A percentile compares a stretch with the other conserved stretches of the same genome.
Conservation (phyloP, 2,113 vertebrate genomes). For the Chloebia gouldiae region DNA sequence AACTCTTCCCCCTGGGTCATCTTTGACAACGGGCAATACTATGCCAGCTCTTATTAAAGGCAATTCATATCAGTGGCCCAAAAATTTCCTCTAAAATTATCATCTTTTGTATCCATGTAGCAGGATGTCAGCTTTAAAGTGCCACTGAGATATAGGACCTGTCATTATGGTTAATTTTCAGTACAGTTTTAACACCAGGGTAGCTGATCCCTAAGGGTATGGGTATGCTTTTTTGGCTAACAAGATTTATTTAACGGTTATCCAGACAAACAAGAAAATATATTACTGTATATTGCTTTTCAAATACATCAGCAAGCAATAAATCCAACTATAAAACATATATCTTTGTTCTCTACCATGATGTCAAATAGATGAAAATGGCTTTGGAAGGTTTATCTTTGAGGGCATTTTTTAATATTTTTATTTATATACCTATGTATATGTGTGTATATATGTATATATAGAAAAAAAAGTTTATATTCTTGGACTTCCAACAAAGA, state of each 20-base stretch:
- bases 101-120: conserved; percentile 80
- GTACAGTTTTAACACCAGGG: conserved; percentile 73
- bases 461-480: background rate
- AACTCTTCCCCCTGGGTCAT: conserved; percentile 84
- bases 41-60: conserved; percentile 88
- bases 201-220: conserved; percentile 62
- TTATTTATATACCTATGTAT: background rate
- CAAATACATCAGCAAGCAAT: conserved; percentile 55
- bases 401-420: background rate
- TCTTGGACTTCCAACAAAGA: background rate
- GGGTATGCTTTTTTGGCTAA: conserved; percentile 68
- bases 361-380: conserved; percentile 1
- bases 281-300: conserved; percentile 60
- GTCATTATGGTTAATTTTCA: conserved; percentile 86
- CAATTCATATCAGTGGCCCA: conserved; percentile 84
- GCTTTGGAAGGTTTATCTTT: background rate
- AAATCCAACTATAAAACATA: conserved; percentile 16
- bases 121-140: conserved; percentile 86
- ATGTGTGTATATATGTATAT: background rate
- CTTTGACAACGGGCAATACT: conserved; percentile 81
- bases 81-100: conserved; percentile 92
- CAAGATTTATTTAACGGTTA: conserved; percentile 78
- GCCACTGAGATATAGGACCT: conserved; percentile 80
- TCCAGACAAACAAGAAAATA: conserved; percentile 71
- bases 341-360: background rate